Percentiles rank a stretch among this genome's conserved stretches.
Conservation (phyloP, 2,888 invertebrate species). For the Cephonodes hylas region DNA sequence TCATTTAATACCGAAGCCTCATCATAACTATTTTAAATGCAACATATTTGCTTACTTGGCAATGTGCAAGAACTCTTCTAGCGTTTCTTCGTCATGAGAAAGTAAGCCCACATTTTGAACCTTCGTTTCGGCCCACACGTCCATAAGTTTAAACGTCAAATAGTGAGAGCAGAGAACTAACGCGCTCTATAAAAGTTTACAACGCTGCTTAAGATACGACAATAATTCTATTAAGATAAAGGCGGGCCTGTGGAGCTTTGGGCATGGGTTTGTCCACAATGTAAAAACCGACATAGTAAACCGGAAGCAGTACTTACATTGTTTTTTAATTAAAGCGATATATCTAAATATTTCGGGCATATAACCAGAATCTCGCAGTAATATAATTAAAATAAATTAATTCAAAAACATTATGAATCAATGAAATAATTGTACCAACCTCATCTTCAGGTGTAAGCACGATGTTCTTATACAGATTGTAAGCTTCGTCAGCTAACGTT, state of each 20-base stretch:
- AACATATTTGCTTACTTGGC: conserved; percentile 37
- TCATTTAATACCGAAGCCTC: too few relatives aligned
- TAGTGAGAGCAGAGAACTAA: conserved; percentile 61
- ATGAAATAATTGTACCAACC: conserved; percentile 35
- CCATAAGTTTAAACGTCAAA: conserved; percentile 57
- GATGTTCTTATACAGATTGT: conserved; percentile 66
- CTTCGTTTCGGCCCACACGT: conserved; percentile 58
- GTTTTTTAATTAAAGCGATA: too few relatives aligned
- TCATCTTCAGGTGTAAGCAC: conserved; percentile 54
- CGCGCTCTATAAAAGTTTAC: conserved; percentile 36
- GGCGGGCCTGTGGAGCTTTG: too few relatives aligned
- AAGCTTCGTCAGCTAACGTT: conserved; percentile 58
- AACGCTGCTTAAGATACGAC: neutral
- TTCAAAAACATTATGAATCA: neutral
- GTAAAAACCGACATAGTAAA: too few relatives aligned
- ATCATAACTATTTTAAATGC: neutral
- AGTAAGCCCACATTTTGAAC: conserved; percentile 32
- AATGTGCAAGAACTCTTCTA: conserved; percentile 57
- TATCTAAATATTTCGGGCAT: too few relatives aligned
- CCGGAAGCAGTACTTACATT: too few relatives aligned
- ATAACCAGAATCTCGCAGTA: too few relatives aligned
- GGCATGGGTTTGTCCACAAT: too few relatives aligned
- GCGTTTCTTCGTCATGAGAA: conserved; percentile 38
- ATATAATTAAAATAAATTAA: too few relatives aligned
- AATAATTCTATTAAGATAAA: too few relatives aligned